These are phyloP conservation scores for Prionailurus viverrinus DNA, from an alignment of 2,113 vertebrate species.

Conservation along the genomic window DNA sequence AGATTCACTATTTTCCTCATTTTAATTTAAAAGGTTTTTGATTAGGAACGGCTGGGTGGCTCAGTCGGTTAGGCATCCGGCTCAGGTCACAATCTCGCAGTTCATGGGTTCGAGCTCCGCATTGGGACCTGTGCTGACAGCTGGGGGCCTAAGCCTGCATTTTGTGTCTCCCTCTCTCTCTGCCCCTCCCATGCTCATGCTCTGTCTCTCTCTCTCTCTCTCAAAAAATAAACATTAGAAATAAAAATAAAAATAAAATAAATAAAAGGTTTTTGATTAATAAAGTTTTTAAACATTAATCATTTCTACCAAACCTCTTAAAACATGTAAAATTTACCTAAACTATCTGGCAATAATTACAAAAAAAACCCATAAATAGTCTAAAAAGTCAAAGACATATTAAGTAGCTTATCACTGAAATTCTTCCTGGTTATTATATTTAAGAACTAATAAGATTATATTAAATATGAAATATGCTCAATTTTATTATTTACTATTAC, in stretches of 20 bases:
- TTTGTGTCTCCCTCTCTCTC: too few relatives aligned
- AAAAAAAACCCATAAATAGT: not conserved
- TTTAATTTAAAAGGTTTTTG: slow-evolving; percentile 38
- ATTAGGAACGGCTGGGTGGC: not conserved
- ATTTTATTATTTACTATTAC: slow-evolving; percentile 8
- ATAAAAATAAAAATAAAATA: too few relatives aligned
- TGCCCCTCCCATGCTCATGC: too few relatives aligned
- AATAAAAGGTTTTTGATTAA: slow-evolving; percentile 11
- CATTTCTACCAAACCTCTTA: slow-evolving; percentile 52
- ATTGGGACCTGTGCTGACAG: too few relatives aligned
- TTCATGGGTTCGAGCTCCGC: too few relatives aligned
- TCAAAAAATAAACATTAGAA: too few relatives aligned
- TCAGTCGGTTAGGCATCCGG: too few relatives aligned
- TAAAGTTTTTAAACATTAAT: slow-evolving; percentile 50
- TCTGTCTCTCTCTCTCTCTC: too few relatives aligned
- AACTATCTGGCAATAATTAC: slow-evolving; percentile 20
- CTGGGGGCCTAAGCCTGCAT: too few relatives aligned
- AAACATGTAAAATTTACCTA: slow-evolving; percentile 54
- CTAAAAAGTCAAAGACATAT: slow-evolving; percentile 38
- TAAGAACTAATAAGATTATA: slow-evolving; percentile 41
- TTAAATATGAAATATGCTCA: slow-evolving; percentile 42
- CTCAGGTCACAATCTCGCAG: too few relatives aligned
- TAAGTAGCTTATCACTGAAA: not conserved
- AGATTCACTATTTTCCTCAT: slow-evolving; percentile 12
- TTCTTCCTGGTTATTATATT: slow-evolving; percentile 30